Conservation (phyloP, 2,113 vertebrate species). For the Daphoenositta chrysoptera region DNA sequence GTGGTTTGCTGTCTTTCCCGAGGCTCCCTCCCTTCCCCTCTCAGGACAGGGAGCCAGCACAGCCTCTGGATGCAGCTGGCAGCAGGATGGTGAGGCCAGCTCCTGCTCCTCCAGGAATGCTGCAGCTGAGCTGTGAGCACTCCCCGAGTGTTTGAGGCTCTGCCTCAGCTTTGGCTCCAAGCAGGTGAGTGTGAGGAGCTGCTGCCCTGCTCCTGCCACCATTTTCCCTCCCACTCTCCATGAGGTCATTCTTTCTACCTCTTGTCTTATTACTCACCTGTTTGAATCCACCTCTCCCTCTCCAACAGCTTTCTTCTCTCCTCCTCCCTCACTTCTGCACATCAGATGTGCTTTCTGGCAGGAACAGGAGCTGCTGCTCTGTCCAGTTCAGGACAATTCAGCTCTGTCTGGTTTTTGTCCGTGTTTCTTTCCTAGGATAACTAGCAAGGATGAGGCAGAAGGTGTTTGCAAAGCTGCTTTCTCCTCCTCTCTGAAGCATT, state of each 20-base stretch:
- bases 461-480: neutral
- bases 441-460: accelerated
- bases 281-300: neutral
- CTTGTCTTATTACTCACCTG: neutral
- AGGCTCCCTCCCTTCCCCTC: neutral
- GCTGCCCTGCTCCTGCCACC: neutral
- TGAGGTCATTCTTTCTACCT: neutral
- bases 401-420: neutral
- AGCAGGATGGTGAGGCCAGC: neutral
- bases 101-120: accelerated
- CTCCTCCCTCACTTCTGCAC: neutral
- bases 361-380: neutral
- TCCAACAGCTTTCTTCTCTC: no score
- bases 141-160: neutral
- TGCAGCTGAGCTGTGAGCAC: neutral
- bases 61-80: neutral
- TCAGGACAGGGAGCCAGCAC: neutral
- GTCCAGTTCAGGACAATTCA: neutral
- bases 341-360: neutral
- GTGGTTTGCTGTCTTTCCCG: neutral
- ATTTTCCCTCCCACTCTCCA: neutral
- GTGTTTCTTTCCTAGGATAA: neutral
- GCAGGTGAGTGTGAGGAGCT: neutral
- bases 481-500: neutral
- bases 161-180: neutral